phyloP scores from a whole-genome alignment of 2,888 invertebrate genomes.

The Lasioglossum lativentre region DNA sequence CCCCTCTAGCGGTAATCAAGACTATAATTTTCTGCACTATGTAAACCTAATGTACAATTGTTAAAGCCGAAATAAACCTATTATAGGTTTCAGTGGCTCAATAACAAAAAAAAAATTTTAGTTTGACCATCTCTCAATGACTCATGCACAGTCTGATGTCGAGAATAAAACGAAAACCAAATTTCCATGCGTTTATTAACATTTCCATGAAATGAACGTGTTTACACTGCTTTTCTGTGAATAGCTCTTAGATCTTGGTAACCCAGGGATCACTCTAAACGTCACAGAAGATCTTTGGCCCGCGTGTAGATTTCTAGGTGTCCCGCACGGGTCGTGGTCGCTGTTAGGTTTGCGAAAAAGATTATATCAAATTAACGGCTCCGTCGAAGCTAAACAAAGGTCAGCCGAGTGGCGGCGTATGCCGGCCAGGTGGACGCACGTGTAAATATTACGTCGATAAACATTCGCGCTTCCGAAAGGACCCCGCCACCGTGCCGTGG shows the following conservation, averaged over 20 bases:
- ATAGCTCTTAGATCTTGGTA: conserved; percentile 25
- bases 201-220: neutral
- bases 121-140: neutral
- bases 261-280: neutral
- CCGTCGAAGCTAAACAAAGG: conserved; percentile 81
- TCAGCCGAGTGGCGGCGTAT: conserved; percentile 51
- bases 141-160: neutral
- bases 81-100: too few species aligned
- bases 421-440: conserved; percentile 40
- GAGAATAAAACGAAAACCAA: neutral
- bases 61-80: too few species aligned
- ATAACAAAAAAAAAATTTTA: too few species aligned
- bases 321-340: conserved; percentile 57
- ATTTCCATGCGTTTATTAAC: neutral
- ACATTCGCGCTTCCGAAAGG: conserved; percentile 80
- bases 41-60: too few species aligned
- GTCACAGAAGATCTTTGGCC: neutral
- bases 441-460: conserved; percentile 82
- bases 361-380: conserved; percentile 82
- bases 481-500: conserved; percentile 60
- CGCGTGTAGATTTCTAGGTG: conserved; percentile 49
- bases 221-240: conserved; percentile 12
- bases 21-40: too few species aligned
- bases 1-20: too few species aligned
- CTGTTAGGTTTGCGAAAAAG: conserved; percentile 75